These are phyloP conservation scores for Drosophila paulistorum DNA, from an alignment of 1,140 invertebrate species.

Conservation along the genomic window DNA sequence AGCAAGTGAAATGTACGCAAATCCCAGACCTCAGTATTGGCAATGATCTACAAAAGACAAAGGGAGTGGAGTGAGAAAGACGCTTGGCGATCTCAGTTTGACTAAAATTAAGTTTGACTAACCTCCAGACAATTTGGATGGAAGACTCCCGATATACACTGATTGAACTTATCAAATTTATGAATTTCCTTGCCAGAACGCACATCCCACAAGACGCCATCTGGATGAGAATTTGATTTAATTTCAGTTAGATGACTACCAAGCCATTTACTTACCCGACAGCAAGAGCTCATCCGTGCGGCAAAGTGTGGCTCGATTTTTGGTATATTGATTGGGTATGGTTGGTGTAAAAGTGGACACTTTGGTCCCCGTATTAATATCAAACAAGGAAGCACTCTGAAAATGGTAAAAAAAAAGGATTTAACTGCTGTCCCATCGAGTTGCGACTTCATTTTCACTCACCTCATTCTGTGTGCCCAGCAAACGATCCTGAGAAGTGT, in stretches of 20 bases:
- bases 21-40: constrained; percentile 98
- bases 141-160: constrained; percentile 96
- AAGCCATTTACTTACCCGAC: constrained; percentile 84
- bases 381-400: constrained; percentile 90
- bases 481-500: constrained; percentile 92
- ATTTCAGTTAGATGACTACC: neutral
- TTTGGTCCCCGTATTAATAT: constrained; percentile 91
- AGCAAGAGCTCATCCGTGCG: constrained; percentile 96
- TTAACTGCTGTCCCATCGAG: too few species aligned
- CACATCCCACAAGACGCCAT: constrained; percentile 98
- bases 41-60: constrained; percentile 85
- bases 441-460: constrained; percentile 83
- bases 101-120: constrained; percentile 41
- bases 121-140: constrained; percentile 98
- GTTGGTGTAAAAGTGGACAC: constrained; percentile 90
- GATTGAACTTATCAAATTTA: constrained; percentile 99
- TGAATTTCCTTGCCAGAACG: constrained; percentile 94
- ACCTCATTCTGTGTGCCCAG: constrained; percentile 92
- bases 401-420: constrained; percentile 18
- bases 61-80: neutral
- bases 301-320: constrained; percentile 97
- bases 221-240: constrained; percentile 77
- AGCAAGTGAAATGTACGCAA: constrained; percentile 96
- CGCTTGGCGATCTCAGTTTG: neutral
- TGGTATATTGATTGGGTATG: constrained; percentile 95